Conservation (phyloP, 1,140 invertebrate genomes). For the Lanistes nyassanus region DNA sequence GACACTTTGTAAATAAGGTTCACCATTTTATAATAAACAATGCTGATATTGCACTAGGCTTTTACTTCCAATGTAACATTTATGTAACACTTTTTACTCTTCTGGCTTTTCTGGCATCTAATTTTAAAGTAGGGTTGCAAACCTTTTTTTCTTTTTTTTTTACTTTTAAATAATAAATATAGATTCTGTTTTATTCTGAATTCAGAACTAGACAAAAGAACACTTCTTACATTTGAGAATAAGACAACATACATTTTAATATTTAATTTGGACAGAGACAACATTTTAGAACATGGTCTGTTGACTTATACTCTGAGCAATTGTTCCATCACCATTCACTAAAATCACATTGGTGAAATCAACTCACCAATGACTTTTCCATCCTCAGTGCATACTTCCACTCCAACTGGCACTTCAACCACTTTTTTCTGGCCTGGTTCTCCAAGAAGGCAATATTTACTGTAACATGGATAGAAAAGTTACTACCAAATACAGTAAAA, state of each 20-base stretch:
- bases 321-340: no score
- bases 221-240: background rate
- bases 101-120: no score
- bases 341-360: background rate
- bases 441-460: constrained; percentile 73
- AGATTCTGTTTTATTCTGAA: background rate
- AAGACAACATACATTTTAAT: background rate
- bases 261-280: no score
- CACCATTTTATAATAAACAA: constrained; percentile 59
- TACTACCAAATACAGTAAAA: background rate
- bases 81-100: background rate
- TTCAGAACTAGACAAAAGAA: background rate
- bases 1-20: constrained; percentile 87
- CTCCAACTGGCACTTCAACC: constrained; percentile 82
- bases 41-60: background rate
- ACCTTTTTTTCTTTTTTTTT: background rate
- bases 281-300: background rate
- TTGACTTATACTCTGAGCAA: background rate
- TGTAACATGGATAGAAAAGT: constrained; percentile 17
- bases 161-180: background rate
- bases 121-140: background rate
- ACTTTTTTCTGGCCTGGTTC: constrained; percentile 75
- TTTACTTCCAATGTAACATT: background rate
- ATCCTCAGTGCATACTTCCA: constrained; percentile 71
- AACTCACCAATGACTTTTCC: constrained; percentile 39